phyloP scores from a whole-genome alignment of 2,888 invertebrate genomes.

The Stenotaenia linearis region DNA sequence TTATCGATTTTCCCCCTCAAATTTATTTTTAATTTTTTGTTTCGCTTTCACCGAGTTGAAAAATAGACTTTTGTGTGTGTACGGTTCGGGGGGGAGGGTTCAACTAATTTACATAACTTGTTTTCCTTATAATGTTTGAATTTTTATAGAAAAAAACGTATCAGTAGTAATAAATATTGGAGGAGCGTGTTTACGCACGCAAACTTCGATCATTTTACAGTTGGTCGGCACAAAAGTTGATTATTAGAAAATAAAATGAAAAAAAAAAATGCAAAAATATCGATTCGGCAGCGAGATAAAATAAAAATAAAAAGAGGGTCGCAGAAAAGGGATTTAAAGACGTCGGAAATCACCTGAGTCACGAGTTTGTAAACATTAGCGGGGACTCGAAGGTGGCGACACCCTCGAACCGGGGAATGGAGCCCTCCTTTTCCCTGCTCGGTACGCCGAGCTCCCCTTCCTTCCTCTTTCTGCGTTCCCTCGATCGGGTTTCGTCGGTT shows the following conservation, averaged over 20 bases:
- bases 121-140: conserved; percentile 21
- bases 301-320: background rate
- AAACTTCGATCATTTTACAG: conserved; percentile 14
- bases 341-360: background rate
- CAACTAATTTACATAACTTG: background rate
- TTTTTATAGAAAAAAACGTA: background rate
- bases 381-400: background rate
- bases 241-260: background rate
- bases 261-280: background rate
- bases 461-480: conserved; percentile 5
- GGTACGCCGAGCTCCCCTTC: background rate
- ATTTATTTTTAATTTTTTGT: background rate
- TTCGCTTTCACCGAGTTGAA: background rate
- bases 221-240: background rate
- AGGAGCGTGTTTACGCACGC: conserved; percentile 14
- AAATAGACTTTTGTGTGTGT: background rate
- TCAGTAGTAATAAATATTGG: conserved; percentile 20
- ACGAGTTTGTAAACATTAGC: conserved; percentile 11
- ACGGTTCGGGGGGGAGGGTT: background rate
- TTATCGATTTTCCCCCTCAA: background rate
- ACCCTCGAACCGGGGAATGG: conserved; percentile 24
- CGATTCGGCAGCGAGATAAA: background rate
- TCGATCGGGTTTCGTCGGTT: conserved; percentile 3
- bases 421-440: conserved; percentile 27
- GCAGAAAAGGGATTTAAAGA: background rate